These are phyloP conservation scores for Callitettix versicolor DNA, from an alignment of 1,140 invertebrate species.

Conservation along the genomic window DNA sequence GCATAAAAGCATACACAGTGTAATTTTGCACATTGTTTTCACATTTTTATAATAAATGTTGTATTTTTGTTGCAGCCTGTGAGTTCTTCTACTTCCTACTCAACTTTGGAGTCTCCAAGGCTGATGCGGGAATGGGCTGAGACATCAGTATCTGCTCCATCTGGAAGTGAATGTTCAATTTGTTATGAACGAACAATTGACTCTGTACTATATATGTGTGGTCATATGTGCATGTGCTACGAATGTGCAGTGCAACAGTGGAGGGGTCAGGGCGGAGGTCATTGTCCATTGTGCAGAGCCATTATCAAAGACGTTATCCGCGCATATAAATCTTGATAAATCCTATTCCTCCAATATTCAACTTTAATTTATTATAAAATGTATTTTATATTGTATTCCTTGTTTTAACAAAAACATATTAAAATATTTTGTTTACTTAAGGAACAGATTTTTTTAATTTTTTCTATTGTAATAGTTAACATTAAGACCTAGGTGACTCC, in stretches of 20 bases:
- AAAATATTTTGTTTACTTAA: too few species aligned
- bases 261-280: constrained; percentile 75
- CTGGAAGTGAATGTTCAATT: constrained; percentile 70
- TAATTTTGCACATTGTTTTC: too few species aligned
- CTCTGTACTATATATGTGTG: constrained; percentile 90
- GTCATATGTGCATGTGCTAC: constrained; percentile 98
- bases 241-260: constrained; percentile 88
- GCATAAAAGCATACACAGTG: too few species aligned
- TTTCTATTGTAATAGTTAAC: too few species aligned
- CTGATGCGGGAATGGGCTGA: constrained; percentile 33
- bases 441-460: too few species aligned
- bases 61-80: constrained; percentile 38
- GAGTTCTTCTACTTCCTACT: constrained; percentile 32
- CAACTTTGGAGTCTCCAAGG: constrained; percentile 29
- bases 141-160: constrained; percentile 25
- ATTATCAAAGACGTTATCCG: constrained; percentile 89
- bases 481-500: too few species aligned
- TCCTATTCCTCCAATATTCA: background rate
- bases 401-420: too few species aligned
- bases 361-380: too few species aligned
- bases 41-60: too few species aligned
- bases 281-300: constrained; percentile 89
- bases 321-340: constrained; percentile 66
- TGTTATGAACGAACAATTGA: constrained; percentile 90
- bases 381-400: too few species aligned